Conservation (phyloP, 1,140 invertebrate species). For the Gonioctena quinquepunctata region DNA sequence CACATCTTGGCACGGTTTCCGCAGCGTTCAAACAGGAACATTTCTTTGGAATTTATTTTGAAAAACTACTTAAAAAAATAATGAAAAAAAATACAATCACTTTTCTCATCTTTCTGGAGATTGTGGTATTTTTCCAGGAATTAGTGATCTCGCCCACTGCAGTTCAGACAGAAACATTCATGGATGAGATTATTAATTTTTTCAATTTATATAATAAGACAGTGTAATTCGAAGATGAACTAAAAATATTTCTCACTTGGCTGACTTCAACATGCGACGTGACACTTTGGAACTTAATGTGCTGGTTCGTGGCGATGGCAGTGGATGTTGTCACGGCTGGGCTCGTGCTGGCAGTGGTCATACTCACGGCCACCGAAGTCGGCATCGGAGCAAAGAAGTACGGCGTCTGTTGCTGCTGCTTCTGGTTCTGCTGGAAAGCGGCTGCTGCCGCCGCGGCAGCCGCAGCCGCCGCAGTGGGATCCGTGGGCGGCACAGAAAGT, state of each 20-base stretch:
- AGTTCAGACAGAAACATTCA: too few relatives aligned
- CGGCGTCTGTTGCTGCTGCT: constrained; percentile 39
- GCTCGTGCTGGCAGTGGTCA: constrained; percentile 23
- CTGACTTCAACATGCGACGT: constrained; percentile 55
- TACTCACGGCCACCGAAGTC: constrained; percentile 25
- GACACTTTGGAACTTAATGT: constrained; percentile 48
- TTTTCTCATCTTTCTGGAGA: too few relatives aligned
- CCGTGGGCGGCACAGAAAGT: neutral
- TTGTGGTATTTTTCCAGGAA: too few relatives aligned
- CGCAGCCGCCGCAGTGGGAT: constrained; percentile 12
- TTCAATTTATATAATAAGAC: too few relatives aligned
- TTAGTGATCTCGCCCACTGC: too few relatives aligned
- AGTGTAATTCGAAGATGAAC: too few relatives aligned
- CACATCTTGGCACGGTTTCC: too few relatives aligned
- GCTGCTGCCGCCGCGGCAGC: constrained; percentile 22
- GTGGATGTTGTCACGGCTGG: constrained; percentile 38
- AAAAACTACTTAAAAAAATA: too few relatives aligned
- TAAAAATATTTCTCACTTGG: constrained; percentile 48
- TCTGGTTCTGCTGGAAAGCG: constrained; percentile 17
- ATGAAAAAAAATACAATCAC: too few relatives aligned
- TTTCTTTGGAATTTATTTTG: too few relatives aligned
- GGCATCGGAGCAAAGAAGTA: constrained; percentile 50
- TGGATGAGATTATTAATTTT: too few relatives aligned
- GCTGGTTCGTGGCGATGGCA: constrained; percentile 42
- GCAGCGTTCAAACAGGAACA: too few relatives aligned